phyloP scores from a whole-genome alignment of 2,888 invertebrate species.

The Spilarctia lutea region DNA sequence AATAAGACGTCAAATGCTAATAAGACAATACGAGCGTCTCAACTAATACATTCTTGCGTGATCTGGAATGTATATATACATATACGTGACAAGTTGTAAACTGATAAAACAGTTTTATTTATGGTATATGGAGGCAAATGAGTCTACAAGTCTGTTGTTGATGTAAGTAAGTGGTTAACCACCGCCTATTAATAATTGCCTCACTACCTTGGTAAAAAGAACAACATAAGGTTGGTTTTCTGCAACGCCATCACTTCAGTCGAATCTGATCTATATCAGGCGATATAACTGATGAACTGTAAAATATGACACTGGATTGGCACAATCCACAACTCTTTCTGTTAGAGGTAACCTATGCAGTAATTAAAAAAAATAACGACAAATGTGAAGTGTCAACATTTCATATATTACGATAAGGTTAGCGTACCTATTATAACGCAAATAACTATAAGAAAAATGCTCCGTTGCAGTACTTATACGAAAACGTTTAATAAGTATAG shows the following conservation, averaged over 20 bases:
- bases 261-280: too few species aligned
- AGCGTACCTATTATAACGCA: neutral
- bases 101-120: too few species aligned
- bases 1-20: conserved; percentile 24
- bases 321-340: neutral
- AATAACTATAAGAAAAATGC: neutral
- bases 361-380: neutral
- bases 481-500: neutral
- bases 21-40: conserved; percentile 21
- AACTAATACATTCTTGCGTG: neutral
- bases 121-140: too few species aligned
- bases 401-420: neutral
- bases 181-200: too few species aligned
- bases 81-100: neutral
- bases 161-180: too few species aligned
- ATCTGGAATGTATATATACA: neutral
- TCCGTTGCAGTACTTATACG: neutral
- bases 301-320: neutral
- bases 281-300: too few species aligned
- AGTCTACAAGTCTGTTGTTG: too few species aligned
- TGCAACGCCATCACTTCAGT: too few species aligned
- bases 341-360: neutral
- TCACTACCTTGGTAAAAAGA: too few species aligned
- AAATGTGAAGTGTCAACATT: neutral
- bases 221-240: too few species aligned